These are phyloP conservation scores for Pristionchus pacificus DNA, from an alignment of 1,140 invertebrate species.

Conservation along the genomic window DNA sequence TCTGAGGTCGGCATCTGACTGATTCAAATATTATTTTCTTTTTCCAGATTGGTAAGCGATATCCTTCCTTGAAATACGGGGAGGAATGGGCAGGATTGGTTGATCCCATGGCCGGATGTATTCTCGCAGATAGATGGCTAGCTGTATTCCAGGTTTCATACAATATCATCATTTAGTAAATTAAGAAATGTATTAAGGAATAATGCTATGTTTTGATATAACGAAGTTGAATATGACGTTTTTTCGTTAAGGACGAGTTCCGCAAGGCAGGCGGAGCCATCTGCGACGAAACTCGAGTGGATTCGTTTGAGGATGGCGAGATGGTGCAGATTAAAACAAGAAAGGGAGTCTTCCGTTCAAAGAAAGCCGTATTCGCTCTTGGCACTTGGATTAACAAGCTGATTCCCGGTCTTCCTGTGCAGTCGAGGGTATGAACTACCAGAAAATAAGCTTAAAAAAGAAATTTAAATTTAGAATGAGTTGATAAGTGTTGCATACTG, in stretches of 20 bases:
- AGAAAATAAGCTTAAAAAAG: no score
- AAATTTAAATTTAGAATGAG: background rate
- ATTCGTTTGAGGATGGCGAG: background rate
- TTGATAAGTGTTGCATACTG: background rate
- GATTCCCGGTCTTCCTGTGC: constrained; percentile 17
- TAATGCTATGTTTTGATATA: no score
- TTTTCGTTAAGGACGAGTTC: background rate
- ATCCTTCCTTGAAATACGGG: background rate
- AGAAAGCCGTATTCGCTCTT: constrained; percentile 25
- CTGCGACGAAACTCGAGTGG: constrained; percentile 7
- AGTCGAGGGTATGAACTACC: constrained; percentile 1
- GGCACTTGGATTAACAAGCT: constrained; percentile 28
- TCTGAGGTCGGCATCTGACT: constrained; percentile 7
- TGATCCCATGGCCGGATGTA: background rate
- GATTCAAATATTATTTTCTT: background rate
- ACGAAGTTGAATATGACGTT: background rate
- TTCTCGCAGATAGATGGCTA: background rate
- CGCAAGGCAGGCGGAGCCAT: background rate
- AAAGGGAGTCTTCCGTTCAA: constrained; percentile 9
- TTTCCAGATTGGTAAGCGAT: background rate
- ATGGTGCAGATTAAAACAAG: background rate
- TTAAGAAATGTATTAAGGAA: no score
- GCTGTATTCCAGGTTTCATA: background rate
- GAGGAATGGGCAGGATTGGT: background rate
- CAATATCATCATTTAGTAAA: no score